Conservation (phyloP, 1,140 invertebrate species). For the Neodiprion fabricii region DNA sequence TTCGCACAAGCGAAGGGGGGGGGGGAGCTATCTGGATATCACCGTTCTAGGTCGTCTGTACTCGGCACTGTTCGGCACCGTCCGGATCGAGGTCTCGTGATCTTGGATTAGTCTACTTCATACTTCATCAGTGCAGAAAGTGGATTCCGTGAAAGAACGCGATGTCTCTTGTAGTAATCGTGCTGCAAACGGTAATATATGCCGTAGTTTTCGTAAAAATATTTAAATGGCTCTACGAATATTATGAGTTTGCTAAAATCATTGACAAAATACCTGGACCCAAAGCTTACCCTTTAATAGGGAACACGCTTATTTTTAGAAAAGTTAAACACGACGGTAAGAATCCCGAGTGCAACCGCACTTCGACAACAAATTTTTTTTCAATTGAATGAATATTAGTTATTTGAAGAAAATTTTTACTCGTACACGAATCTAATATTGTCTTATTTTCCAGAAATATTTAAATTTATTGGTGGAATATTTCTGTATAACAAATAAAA, state of each 20-base stretch:
- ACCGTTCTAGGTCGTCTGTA: no score
- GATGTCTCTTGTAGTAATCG: not conserved
- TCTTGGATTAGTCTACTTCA: no score
- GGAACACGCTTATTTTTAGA: not conserved
- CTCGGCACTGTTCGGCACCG: no score
- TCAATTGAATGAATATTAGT: no score
- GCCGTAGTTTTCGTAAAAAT: not conserved
- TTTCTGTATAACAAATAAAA: no score
- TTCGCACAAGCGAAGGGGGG: no score
- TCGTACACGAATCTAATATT: not conserved
- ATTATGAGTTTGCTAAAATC: not conserved
- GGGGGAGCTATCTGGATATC: no score
- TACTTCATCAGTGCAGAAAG: no score
- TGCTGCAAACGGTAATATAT: not conserved
- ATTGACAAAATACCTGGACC: not conserved
- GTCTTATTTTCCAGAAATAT: no score
- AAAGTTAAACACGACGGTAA: not conserved
- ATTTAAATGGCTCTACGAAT: not conserved
- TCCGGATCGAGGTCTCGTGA: no score
- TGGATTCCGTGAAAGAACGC: no score
- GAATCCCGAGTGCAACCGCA: not conserved
- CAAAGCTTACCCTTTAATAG: not conserved
- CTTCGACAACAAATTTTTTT: not conserved
- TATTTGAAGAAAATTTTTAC: not conserved
- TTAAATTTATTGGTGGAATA: no score